Evolutionary conservation across 2,113 vertebrate genomes (phyloP), one percentile per base, ranked within the genome.

Genomic region (Mugil cephalus): DNA sequence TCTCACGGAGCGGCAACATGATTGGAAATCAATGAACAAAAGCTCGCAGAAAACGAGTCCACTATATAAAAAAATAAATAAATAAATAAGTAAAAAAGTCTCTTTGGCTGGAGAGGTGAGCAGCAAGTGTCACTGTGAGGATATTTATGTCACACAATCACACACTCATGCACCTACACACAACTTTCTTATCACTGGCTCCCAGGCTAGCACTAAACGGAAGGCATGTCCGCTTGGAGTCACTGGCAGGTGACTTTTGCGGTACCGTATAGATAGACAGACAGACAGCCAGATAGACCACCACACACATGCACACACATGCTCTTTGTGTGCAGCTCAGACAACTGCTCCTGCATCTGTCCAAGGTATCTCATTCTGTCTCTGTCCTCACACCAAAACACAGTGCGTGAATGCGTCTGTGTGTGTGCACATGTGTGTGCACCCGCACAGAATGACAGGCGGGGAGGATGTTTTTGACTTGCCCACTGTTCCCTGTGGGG

Each of bases 401-500:
- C 61, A 54, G 15, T 67, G 60, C 68, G 69, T 59, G 39, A 50
- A 63, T 55, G 38, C 17, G 47, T 61, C 59, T 54, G 54, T 56
- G 19, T 63, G 66, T 46, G 35, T 46, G 60, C 14, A 64, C 53
- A 50, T 65, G 72, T 36, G 48, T 39, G 77, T 74, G 62, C 50
- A 69, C 60, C 68, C 45, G 35, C 7, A 15, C 12, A 64, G 82
- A 87, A 77, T 83, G 89, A 90, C 87, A 92, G 84, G 83, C 54
- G 42, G 82, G 80, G 74, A 85, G 76, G 76, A 64, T 76, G 86
- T 86, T 90, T 85, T 79, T 82, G 90, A 90, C 89, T 87, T 86
- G 88, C 76, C 77, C 77, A 90, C 79, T 87, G 86, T 87, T 92
- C 87, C 89, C 90, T 68, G 76, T 85, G 83, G 90, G 79, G 78